Evolutionary conservation across 2,797 vertebrate species (phyloP).

Genomic region (Bryconaethiops microstoma): DNA sequence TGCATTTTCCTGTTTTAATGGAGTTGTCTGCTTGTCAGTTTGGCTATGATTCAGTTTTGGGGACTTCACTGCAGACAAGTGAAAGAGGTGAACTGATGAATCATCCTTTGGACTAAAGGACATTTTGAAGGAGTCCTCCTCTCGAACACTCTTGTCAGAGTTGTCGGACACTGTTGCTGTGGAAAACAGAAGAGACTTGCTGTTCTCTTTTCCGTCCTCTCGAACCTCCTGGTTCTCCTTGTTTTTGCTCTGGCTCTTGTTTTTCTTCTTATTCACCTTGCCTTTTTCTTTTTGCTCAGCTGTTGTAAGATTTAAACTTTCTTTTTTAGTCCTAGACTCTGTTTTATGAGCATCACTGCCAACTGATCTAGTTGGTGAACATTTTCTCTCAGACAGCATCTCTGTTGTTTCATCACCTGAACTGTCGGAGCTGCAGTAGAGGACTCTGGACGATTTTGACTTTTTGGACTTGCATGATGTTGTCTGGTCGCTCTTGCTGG

Average conservation of each 20-base stretch:
- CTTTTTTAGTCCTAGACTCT: constrained; percentile 86
- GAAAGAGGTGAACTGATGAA: constrained; percentile 93
- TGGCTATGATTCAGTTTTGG: constrained; percentile 91
- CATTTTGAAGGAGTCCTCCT: constrained; percentile 95
- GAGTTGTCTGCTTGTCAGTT: constrained; percentile 88
- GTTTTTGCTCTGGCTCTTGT: constrained; percentile 97
- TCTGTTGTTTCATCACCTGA: constrained; percentile 93
- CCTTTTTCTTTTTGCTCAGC: constrained; percentile 93
- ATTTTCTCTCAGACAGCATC: constrained; percentile 84
- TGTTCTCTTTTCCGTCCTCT: constrained; percentile 90
- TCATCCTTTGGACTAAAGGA: constrained; percentile 96
- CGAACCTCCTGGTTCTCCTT: constrained; percentile 96
- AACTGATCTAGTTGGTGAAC: constrained; percentile 82
- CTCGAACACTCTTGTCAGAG: constrained; percentile 84
- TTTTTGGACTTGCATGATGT: constrained; percentile 89
- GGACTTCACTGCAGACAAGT: constrained; percentile 91
- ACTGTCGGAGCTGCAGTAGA: constrained; percentile 93
- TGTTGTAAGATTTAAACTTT: constrained; percentile 68
- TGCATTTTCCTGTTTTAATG: constrained; percentile 93
- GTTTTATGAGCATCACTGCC: constrained; percentile 81
- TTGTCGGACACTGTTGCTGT: constrained; percentile 82
- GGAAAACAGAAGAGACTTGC: constrained; percentile 84
- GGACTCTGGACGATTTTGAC: constrained; percentile 83
- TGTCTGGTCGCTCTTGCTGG: constrained; percentile 81
- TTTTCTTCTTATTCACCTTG: constrained; percentile 91